A percentile compares a stretch with the other conserved stretches of the same genome.
phyloP scores from a whole-genome alignment of 2,888 invertebrate species.

The Dendrolimus pini region DNA sequence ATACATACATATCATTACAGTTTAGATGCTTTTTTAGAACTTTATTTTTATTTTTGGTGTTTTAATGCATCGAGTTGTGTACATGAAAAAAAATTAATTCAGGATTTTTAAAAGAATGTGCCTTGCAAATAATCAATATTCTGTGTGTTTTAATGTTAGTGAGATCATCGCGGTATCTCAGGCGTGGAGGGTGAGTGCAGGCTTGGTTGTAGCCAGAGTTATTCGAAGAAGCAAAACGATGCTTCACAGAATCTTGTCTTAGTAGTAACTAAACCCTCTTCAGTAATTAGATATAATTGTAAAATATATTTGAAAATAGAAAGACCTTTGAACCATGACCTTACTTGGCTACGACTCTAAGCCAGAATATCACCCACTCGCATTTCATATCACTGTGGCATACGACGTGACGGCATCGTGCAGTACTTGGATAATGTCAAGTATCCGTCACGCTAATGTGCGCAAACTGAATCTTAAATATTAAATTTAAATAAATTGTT shows the following conservation, averaged over 20 bases:
- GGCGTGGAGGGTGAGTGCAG: constrained; percentile 12
- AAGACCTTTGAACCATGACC: too few relatives aligned
- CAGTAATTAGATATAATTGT: background rate
- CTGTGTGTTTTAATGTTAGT: constrained; percentile 71
- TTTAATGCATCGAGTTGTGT: constrained; percentile 51
- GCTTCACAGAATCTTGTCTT: background rate
- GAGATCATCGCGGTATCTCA: constrained; percentile 49
- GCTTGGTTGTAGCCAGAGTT: background rate
- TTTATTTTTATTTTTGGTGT: constrained; percentile 36
- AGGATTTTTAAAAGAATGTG: constrained; percentile 76
- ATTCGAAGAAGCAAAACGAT: background rate
- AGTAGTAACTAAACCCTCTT: background rate
- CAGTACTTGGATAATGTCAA: background rate
- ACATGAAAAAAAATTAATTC: constrained; percentile 63
- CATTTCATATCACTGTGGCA: constrained; percentile 3
- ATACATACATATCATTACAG: constrained; percentile 57
- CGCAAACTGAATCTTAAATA: background rate
- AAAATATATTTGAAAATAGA: background rate
- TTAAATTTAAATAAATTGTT: constrained; percentile 29
- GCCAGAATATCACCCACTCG: background rate
- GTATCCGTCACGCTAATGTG: background rate
- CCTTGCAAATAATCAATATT: constrained; percentile 76
- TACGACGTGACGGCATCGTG: background rate
- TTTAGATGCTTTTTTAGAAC: constrained; percentile 27
- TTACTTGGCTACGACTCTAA: background rate